Conservation (phyloP, 2,888 invertebrate genomes). For the Ptychoptera albimana region DNA sequence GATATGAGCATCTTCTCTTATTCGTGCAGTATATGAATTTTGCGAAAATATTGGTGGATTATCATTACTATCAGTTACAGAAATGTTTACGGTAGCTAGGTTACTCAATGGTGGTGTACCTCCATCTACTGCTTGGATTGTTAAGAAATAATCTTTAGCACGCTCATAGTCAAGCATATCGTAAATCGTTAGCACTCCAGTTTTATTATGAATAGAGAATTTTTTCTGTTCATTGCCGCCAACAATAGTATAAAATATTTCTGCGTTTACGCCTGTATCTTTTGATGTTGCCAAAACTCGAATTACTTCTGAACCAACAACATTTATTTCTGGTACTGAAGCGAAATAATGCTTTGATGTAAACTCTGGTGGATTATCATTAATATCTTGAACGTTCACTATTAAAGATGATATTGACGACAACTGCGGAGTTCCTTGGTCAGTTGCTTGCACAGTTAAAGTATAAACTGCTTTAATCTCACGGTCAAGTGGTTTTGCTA, state of each 20-base stretch:
- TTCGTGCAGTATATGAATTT: slow-evolving; percentile 54
- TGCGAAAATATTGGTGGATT: slow-evolving; percentile 71
- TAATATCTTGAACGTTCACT: slow-evolving; percentile 79
- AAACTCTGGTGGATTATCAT: slow-evolving; percentile 94
- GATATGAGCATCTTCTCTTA: slow-evolving; percentile 61
- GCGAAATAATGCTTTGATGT: slow-evolving; percentile 64
- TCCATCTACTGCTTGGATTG: slow-evolving; percentile 79
- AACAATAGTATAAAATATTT: slow-evolving; percentile 72
- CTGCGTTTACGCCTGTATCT: slow-evolving; percentile 86
- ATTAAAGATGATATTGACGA: slow-evolving; percentile 50
- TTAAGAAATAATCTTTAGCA: slow-evolving; percentile 69
- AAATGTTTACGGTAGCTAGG: slow-evolving; percentile 72
- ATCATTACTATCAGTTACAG: slow-evolving; percentile 74
- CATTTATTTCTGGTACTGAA: slow-evolving; percentile 58
- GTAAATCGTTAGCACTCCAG: slow-evolving; percentile 59
- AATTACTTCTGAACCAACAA: slow-evolving; percentile 64
- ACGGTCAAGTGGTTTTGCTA: slow-evolving; percentile 70
- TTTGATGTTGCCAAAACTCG: slow-evolving; percentile 79
- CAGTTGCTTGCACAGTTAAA: slow-evolving; percentile 65
- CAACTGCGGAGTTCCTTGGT: slow-evolving; percentile 63
- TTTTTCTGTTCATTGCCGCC: slow-evolving; percentile 81
- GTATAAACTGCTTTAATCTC: slow-evolving; percentile 76
- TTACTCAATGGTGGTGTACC: slow-evolving; percentile 80
- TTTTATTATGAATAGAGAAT: slow-evolving; percentile 56
- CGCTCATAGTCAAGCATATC: slow-evolving; percentile 78